Percentiles rank a stretch among this genome's conserved stretches.
These are phyloP conservation scores for Lepetodrilus schrolli DNA, from an alignment of 2,888 invertebrate species.

Conservation along the genomic window DNA sequence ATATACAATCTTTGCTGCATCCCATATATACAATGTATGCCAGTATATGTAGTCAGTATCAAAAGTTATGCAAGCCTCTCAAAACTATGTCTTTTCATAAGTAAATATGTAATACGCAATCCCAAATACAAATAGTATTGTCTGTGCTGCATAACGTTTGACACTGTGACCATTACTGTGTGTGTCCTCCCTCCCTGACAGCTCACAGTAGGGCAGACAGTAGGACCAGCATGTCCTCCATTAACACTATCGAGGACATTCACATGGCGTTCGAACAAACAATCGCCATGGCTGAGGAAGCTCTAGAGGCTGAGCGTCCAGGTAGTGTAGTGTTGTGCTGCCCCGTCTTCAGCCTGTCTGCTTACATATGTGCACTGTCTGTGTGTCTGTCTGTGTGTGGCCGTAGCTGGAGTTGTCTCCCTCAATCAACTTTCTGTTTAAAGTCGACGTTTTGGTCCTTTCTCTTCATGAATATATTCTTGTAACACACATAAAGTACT, in stretches of 20 bases:
- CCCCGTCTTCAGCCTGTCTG: no score
- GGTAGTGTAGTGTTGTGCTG: no score
- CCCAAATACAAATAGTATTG: no score
- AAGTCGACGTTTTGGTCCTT: not conserved
- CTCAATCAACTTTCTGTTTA: no score
- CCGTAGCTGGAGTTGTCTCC: not conserved
- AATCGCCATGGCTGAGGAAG: conserved; percentile 63
- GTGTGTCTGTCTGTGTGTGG: no score
- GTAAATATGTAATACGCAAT: no score
- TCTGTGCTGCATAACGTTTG: not conserved
- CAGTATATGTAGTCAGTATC: no score
- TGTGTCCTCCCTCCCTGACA: not conserved
- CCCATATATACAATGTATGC: no score
- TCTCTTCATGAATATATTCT: not conserved
- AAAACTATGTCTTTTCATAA: no score
- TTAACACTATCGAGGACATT: conserved; percentile 65
- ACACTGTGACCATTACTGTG: not conserved
- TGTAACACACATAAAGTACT: not conserved
- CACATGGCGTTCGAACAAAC: conserved; percentile 66
- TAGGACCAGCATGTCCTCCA: conserved; percentile 52
- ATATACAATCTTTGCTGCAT: no score
- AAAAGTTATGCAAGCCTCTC: no score
- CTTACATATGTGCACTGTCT: no score
- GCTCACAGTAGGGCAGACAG: conserved; percentile 44
- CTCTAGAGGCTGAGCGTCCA: conserved; percentile 43